Percentiles rank a stretch among this genome's conserved stretches.
Conservation (phyloP, 1,140 invertebrate genomes). For the Hylyphantes graminicola region DNA sequence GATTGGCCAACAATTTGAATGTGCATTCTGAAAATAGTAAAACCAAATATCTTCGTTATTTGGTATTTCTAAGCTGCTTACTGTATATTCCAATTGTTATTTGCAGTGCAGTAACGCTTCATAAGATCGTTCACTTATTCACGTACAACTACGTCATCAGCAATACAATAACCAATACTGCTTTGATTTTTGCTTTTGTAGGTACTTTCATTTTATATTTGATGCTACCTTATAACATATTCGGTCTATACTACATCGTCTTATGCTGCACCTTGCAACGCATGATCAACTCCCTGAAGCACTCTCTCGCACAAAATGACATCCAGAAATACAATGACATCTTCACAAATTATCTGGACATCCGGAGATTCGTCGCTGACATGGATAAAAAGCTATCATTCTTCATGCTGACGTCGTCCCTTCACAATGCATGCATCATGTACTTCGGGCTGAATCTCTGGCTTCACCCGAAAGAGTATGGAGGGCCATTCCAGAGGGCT, state of each 20-base stretch:
- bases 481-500: neutral
- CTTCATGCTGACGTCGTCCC: neutral
- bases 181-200: neutral
- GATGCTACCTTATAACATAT: conserved; percentile 4
- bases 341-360: neutral
- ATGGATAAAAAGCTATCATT: neutral
- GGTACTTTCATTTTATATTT: neutral
- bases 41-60: neutral
- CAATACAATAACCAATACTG: no score
- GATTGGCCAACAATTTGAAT: neutral
- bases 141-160: neutral
- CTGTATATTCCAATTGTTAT: neutral
- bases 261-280: neutral
- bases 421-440: neutral
- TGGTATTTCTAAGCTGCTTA: neutral
- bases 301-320: neutral
- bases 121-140: neutral
- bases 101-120: neutral
- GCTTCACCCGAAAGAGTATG: neutral
- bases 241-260: neutral
- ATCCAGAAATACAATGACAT: neutral
- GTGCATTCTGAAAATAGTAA: neutral
- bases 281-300: neutral
- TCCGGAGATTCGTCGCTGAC: neutral
- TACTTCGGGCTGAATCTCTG: neutral